These are phyloP conservation scores for Molossus molossus DNA, from an alignment of 2,797 vertebrate genomes.

Conservation along the genomic window DNA sequence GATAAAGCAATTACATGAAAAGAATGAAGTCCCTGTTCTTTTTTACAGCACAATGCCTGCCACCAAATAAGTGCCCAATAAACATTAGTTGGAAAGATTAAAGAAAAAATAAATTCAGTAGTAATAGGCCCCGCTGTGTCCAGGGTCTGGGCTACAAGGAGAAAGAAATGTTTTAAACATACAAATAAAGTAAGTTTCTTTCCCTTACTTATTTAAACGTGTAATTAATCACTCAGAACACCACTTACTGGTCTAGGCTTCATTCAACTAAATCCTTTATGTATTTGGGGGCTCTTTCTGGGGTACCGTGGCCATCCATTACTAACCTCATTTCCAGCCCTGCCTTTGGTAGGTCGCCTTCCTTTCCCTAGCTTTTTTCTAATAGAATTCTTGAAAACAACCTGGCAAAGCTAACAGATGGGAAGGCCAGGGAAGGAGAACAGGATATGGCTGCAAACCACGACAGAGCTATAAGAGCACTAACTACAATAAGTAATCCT, in stretches of 20 bases:
- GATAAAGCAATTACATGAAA: neutral
- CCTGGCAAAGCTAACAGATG: conserved; percentile 3
- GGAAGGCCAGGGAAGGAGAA: conserved; percentile 14
- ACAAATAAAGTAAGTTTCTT: neutral
- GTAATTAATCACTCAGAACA: neutral
- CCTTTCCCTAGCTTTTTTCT: conserved; percentile 31
- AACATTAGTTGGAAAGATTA: conserved; percentile 11
- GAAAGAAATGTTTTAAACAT: neutral
- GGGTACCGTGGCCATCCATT: neutral
- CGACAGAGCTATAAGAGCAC: neutral
- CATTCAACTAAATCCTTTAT: neutral
- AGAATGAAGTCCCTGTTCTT: neutral
- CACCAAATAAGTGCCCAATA: neutral
- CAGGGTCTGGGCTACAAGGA: neutral
- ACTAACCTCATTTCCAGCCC: neutral
- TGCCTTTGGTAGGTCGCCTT: neutral
- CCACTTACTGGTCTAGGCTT: neutral
- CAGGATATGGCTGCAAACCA: neutral
- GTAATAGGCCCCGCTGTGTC: neutral
- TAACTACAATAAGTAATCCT: neutral
- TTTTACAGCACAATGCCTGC: neutral
- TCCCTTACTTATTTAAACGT: neutral
- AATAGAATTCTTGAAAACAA: conserved; percentile 22
- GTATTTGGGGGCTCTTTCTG: neutral
- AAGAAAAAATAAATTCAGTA: conserved; percentile 6